A percentile compares a stretch with the other conserved stretches of the same genome.
Conservation (phyloP, 2,888 invertebrate species). For the Drosophila prolongata region DNA sequence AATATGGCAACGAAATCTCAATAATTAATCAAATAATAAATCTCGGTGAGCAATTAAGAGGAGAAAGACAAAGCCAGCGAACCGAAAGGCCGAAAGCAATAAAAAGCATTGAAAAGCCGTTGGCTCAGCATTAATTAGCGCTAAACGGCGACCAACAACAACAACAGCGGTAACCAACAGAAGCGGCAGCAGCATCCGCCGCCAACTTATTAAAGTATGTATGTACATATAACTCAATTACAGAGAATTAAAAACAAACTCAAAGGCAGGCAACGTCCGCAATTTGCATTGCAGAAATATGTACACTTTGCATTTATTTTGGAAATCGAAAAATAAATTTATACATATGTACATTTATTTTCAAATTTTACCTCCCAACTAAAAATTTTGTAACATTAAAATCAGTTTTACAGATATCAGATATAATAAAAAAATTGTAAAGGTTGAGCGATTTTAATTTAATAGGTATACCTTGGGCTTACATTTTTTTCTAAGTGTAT, state of each 20-base stretch:
- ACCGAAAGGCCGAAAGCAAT: conserved; percentile 55
- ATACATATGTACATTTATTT: no score
- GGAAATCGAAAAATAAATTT: no score
- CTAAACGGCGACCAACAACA: conserved; percentile 65
- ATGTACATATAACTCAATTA: conserved; percentile 80
- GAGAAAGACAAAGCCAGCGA: conserved; percentile 65
- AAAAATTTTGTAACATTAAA: no score
- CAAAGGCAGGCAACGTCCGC: conserved; percentile 63
- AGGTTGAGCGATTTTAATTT: no score
- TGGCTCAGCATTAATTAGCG: conserved; percentile 79
- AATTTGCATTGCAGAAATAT: conserved; percentile 73
- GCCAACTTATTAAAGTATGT: conserved; percentile 79
- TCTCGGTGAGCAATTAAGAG: conserved; percentile 72
- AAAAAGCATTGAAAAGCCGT: conserved; percentile 72
- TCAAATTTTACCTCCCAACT: no score
- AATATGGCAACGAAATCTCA: conserved; percentile 51
- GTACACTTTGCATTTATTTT: conserved; percentile 17
- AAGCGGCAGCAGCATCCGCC: conserved; percentile 64
- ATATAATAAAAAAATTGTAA: no score
- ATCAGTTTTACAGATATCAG: no score
- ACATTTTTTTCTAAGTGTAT: background rate
- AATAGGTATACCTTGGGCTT: no score
- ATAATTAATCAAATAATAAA: conserved; percentile 78
- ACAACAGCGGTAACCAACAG: conserved; percentile 38
- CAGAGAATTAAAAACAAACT: conserved; percentile 81